Percentiles rank a stretch among this genome's conserved stretches.
Conservation (phyloP, 1,140 invertebrate genomes). For the Idris sp. region DNA sequence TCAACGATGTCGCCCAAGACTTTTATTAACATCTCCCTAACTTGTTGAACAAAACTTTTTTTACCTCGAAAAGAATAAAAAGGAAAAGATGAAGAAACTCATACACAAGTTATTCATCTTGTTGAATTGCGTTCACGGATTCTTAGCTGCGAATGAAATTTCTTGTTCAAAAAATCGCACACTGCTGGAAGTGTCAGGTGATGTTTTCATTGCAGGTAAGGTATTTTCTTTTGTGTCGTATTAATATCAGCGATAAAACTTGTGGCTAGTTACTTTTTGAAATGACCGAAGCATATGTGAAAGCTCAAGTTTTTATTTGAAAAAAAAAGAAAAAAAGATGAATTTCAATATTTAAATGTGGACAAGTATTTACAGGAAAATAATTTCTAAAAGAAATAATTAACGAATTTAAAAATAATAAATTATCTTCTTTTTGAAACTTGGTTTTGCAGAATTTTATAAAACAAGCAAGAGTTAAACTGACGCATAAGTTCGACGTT, state of each 20-base stretch:
- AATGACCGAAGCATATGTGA: no score
- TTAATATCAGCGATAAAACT: no score
- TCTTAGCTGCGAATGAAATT: constrained; percentile 45
- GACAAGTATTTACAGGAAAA: no score
- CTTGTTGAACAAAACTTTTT: no score
- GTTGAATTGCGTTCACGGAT: constrained; percentile 26
- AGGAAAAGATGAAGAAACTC: constrained; percentile 12
- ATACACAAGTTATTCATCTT: constrained; percentile 27
- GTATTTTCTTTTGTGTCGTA: neutral
- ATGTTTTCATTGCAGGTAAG: constrained; percentile 71
- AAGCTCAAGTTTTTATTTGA: no score
- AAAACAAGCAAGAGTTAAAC: neutral
- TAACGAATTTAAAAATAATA: neutral
- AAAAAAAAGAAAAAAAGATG: no score
- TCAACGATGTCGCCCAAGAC: neutral
- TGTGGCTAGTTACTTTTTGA: no score
- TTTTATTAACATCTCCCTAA: constrained; percentile 10
- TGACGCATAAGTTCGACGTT: constrained; percentile 6
- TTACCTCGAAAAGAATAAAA: neutral
- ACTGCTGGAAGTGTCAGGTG: constrained; percentile 67
- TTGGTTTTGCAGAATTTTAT: no score
- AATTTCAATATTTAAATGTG: no score
- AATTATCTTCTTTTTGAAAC: no score
- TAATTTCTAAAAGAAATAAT: no score
- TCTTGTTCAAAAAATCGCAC: constrained; percentile 66